These are phyloP conservation scores for Petrocephalus sullivani DNA, from an alignment of 2,797 vertebrate genomes.

Conservation along the genomic window DNA sequence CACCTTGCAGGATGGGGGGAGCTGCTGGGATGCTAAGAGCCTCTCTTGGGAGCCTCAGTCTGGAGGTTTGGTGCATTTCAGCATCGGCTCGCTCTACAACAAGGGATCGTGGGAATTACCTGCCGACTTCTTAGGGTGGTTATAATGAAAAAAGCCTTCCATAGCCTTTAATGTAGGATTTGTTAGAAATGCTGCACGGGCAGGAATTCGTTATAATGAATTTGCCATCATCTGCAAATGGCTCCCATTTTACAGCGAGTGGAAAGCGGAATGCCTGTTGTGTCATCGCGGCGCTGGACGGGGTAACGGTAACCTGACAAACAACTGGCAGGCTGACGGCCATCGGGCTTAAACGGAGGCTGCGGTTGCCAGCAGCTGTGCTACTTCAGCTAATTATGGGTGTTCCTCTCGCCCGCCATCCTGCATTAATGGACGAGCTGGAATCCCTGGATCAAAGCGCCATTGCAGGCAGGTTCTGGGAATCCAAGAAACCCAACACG, in stretches of 20 bases:
- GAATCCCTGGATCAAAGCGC: not conserved
- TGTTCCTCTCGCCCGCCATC: not conserved
- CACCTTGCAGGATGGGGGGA: not conserved
- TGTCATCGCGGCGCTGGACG: not conserved
- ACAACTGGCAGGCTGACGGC: not conserved
- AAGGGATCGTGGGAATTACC: not conserved
- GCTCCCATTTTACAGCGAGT: not conserved
- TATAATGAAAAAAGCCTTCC: not conserved
- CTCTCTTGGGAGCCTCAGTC: no score
- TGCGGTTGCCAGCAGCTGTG: constrained; percentile 12
- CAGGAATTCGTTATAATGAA: not conserved
- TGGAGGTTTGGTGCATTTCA: not conserved
- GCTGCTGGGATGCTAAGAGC: not conserved
- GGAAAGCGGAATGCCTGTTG: not conserved
- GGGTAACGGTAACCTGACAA: not conserved
- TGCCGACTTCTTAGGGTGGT: not conserved
- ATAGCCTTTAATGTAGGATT: not conserved
- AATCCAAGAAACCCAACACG: not conserved
- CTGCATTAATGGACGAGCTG: not conserved
- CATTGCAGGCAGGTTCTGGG: not conserved
- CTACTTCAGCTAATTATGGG: constrained; percentile 10
- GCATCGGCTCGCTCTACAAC: not conserved
- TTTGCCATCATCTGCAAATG: not conserved
- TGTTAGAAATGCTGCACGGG: not conserved
- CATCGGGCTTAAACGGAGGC: not conserved